These are phyloP conservation scores for Spermophilus dauricus DNA, from an alignment of 2,113 vertebrate species.

Conservation along the genomic window DNA sequence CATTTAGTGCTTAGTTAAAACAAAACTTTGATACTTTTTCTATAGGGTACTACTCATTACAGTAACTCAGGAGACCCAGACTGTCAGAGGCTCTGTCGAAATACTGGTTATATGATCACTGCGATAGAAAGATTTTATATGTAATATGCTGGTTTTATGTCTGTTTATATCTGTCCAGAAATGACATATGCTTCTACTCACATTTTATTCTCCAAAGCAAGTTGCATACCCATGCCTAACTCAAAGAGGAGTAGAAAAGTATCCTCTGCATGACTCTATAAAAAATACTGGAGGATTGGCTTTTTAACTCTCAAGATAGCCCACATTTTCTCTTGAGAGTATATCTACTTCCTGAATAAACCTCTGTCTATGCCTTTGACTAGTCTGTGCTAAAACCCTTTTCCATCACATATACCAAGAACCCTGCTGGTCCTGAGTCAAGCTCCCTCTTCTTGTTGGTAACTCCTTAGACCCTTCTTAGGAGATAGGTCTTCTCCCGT, in stretches of 20 bases:
- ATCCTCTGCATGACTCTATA: background rate
- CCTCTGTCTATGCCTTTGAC: no score
- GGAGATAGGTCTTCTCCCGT: no score
- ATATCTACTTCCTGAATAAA: no score
- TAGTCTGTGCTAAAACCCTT: no score
- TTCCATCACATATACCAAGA: no score
- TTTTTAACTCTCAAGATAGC: no score
- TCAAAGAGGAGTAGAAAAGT: constrained; percentile 15
- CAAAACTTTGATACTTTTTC: background rate
- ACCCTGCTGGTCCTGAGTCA: no score
- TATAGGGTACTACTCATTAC: background rate
- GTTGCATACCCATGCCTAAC: background rate
- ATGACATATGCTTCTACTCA: background rate
- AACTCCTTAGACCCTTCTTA: no score
- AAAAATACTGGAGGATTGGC: background rate
- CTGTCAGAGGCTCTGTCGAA: background rate
- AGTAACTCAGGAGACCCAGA: background rate
- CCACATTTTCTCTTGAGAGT: no score
- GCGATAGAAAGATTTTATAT: background rate
- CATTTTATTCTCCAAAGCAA: constrained; percentile 23
- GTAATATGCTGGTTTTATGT: background rate
- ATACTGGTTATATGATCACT: background rate
- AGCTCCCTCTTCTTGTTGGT: no score
- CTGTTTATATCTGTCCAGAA: background rate
- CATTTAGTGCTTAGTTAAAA: background rate